Conservation (phyloP, 2,888 invertebrate species). For the Chloroclysta siterata region DNA sequence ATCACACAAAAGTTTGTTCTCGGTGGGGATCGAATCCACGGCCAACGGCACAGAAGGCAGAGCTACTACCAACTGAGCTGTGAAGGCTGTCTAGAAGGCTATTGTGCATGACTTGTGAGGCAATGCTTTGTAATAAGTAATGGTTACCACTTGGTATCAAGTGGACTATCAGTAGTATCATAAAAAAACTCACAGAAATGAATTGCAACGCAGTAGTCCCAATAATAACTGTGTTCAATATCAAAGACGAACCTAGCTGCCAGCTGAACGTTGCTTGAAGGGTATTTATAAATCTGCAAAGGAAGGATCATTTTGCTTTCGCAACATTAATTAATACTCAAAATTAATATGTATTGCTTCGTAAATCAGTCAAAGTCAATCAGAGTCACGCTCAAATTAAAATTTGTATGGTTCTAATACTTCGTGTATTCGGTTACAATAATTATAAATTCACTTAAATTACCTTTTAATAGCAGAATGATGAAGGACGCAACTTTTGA, state of each 20-base stretch:
- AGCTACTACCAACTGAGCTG: no score
- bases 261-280: constrained; percentile 54
- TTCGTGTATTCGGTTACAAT: constrained; percentile 7
- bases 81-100: no score
- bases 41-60: no score
- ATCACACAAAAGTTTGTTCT: no score
- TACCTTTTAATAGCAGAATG: constrained; percentile 59
- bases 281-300: constrained; percentile 51
- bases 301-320: constrained; percentile 1
- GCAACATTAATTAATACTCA: background rate
- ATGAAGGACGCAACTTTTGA: constrained; percentile 53
- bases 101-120: no score
- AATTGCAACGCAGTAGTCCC: constrained; percentile 62
- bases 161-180: no score
- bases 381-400: constrained; percentile 24
- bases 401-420: constrained; percentile 29
- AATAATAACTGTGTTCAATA: constrained; percentile 50
- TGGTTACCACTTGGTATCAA: no score
- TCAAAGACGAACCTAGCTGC: constrained; percentile 51
- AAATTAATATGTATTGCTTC: constrained; percentile 12
- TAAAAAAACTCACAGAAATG: constrained; percentile 52
- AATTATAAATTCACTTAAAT: constrained; percentile 29
- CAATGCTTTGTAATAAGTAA: no score
- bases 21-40: no score
- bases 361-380: constrained; percentile 23